Evolutionary conservation across 2,797 vertebrate genomes (phyloP).

Genomic region (Enteromius mattozi): DNA sequence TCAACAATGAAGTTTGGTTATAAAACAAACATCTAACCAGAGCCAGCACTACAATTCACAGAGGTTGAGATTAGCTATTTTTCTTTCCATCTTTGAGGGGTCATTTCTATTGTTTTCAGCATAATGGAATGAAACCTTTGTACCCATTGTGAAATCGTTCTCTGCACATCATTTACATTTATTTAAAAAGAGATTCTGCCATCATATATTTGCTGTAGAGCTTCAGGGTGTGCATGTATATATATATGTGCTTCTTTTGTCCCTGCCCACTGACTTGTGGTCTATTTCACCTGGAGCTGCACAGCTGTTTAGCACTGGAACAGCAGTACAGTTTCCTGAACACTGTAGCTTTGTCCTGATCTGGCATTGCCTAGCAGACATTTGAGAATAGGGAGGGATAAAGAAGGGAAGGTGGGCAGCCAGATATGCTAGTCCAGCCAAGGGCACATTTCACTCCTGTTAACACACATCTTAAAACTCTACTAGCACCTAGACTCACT

Average conservation of each 20-base stretch:
- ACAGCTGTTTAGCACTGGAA: constrained; percentile 56
- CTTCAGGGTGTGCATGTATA: not conserved
- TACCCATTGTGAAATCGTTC: not conserved
- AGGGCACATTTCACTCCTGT: constrained; percentile 52
- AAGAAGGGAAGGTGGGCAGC: constrained; percentile 24
- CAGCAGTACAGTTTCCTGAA: constrained; percentile 37
- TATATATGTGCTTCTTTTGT: constrained; percentile 22
- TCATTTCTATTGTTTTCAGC: constrained; percentile 20
- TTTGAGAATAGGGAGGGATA: constrained; percentile 34
- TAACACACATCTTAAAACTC: constrained; percentile 51
- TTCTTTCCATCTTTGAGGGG: not conserved
- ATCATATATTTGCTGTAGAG: constrained; percentile 15
- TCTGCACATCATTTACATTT: not conserved
- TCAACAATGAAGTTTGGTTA: constrained; percentile 53
- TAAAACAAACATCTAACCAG: constrained; percentile 55
- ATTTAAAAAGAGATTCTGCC: not conserved
- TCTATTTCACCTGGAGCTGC: constrained; percentile 58
- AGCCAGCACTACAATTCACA: constrained; percentile 27
- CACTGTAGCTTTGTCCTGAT: constrained; percentile 64
- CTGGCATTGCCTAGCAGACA: constrained; percentile 44
- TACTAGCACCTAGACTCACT: constrained; percentile 26
- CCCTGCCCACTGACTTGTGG: constrained; percentile 45
- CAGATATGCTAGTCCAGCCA: constrained; percentile 59
- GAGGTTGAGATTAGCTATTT: constrained; percentile 20
- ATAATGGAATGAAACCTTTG: not conserved